Conservation (phyloP, 2,797 vertebrate species). For the Premnoplex brunnescens region DNA sequence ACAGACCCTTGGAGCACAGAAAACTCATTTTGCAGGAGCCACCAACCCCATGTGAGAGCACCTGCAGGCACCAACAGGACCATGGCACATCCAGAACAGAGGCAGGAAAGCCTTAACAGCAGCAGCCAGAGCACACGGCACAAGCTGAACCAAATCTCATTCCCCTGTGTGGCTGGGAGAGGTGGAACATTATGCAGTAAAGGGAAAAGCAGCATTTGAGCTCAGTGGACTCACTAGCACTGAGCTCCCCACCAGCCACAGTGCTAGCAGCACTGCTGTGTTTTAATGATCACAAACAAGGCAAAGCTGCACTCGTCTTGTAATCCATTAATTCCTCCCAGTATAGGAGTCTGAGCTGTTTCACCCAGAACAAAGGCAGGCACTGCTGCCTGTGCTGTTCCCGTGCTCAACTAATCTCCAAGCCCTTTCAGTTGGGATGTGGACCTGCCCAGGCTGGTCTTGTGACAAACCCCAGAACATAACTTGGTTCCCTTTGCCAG, state of each 20-base stretch:
- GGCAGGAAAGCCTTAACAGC: background rate
- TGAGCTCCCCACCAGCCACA: background rate
- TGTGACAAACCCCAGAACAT: background rate
- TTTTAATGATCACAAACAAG: background rate
- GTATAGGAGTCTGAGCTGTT: background rate
- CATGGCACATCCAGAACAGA: background rate
- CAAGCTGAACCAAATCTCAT: background rate
- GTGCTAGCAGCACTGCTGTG: rapidly evolving
- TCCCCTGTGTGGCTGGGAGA: background rate
- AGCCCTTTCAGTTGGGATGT: background rate
- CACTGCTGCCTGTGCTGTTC: background rate
- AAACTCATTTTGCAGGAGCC: background rate
- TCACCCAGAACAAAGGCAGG: background rate
- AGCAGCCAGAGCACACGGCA: rapidly evolving
- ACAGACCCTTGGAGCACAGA: background rate
- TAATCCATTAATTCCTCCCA: constrained; percentile 18
- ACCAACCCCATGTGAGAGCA: background rate
- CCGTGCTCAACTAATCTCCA: background rate
- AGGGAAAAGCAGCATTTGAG: rapidly evolving
- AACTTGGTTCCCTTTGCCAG: background rate
- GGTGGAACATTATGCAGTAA: background rate
- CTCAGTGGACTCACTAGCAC: background rate
- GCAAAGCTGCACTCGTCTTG: background rate
- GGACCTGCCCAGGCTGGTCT: background rate
- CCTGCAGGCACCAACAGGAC: background rate